Percentiles rank a stretch among this genome's conserved stretches.
Conservation (phyloP, 2,888 invertebrate genomes). For the Morpho achilles region DNA sequence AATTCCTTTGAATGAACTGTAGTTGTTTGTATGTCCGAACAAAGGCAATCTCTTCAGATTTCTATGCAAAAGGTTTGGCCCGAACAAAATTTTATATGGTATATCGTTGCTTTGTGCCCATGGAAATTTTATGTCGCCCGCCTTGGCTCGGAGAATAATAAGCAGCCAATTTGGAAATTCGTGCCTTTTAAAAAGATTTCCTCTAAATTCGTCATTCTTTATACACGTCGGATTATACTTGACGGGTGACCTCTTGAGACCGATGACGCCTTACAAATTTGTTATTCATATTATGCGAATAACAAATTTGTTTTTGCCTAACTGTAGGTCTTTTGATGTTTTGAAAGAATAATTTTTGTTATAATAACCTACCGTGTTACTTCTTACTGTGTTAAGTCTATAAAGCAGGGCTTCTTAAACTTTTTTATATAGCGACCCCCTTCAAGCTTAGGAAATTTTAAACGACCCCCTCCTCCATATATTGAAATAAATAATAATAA, state of each 20-base stretch:
- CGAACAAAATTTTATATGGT: conserved; percentile 56
- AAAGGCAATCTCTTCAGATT: conserved; percentile 63
- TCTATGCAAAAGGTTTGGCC: conserved; percentile 58
- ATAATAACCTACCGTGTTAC: background rate
- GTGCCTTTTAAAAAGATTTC: conserved; percentile 35
- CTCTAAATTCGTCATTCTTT: conserved; percentile 17
- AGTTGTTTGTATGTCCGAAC: conserved; percentile 61
- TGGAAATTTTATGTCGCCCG: conserved; percentile 52
- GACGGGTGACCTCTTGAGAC: conserved; percentile 32
- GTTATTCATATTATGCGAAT: conserved; percentile 8
- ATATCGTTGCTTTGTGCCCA: conserved; percentile 57
- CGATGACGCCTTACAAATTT: conserved; percentile 11
- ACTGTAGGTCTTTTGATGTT: background rate
- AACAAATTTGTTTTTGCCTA: conserved; percentile 5
- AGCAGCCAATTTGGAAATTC: conserved; percentile 43
- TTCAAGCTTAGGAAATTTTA: no score
- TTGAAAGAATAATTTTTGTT: background rate
- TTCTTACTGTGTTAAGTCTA: no score
- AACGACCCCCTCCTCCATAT: no score
- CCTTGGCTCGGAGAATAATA: conserved; percentile 39
- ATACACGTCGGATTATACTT: conserved; percentile 11
- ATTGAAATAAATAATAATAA: no score
- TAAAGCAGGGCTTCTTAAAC: no score
- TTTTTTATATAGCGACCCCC: no score
- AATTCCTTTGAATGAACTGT: conserved; percentile 54